phyloP scores from a whole-genome alignment of 2,113 vertebrate genomes.

The Mola mola region DNA sequence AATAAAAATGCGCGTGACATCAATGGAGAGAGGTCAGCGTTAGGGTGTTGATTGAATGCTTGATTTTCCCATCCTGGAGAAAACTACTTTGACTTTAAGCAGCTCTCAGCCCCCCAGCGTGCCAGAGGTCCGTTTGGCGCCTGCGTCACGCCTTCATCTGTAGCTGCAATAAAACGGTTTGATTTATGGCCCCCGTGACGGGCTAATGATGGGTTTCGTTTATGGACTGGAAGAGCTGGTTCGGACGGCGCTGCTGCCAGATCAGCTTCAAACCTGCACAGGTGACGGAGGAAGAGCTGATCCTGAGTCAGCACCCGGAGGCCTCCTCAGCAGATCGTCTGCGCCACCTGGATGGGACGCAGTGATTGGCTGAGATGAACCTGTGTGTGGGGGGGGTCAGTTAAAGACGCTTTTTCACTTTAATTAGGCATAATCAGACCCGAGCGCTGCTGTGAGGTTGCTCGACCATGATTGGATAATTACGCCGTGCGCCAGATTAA shows the following conservation, averaged over 20 bases:
- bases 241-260: conserved; percentile 8
- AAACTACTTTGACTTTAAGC: conserved; percentile 51
- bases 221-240: conserved; percentile 80
- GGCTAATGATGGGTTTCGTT: conserved; percentile 78
- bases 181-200: conserved; percentile 77
- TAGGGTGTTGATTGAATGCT: too few species aligned
- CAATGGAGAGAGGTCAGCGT: too few species aligned
- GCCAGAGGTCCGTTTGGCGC: too few species aligned
- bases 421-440: conserved; percentile 68
- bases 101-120: conserved; percentile 24
- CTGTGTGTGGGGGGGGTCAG: not conserved
- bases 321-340: conserved; percentile 31
- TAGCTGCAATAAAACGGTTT: conserved; percentile 12
- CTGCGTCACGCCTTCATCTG: too few species aligned
- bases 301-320: conserved; percentile 45
- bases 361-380: conserved; percentile 69
- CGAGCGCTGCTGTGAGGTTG: conserved; percentile 25
- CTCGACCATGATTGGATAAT: conserved; percentile 60
- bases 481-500: too few species aligned
- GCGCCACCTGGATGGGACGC: conserved; percentile 72
- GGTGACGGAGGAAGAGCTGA: conserved; percentile 16
- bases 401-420: conserved; percentile 65
- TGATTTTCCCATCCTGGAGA: too few species aligned
- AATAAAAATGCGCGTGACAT: too few species aligned
- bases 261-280: conserved; percentile 19